Base-by-base conservation (phyloP, 2,113 vertebrate species). In the Neoarius graeffei region DNA sequence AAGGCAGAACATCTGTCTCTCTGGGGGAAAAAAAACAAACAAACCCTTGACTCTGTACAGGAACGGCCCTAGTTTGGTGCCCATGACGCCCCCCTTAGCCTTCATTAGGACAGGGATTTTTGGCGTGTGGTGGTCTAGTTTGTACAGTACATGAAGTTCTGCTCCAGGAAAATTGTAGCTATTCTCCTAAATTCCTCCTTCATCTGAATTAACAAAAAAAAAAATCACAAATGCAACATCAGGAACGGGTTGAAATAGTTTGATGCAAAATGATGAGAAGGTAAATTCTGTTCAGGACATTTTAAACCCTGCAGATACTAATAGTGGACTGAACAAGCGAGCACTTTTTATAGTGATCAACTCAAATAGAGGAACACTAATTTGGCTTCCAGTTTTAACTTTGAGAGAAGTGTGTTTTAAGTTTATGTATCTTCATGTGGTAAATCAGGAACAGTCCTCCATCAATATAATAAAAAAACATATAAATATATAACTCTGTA, bases 171-270 rank as follows among this genome's bases (percentile, higher is more conserved):
- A 91, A 88, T 69, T 74, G 71, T 88, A 23, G 84, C 86, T 74
- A 85, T 89, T 86, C 86, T 89, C 15, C 73, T 54, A 52, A 91
- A 88, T 88, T 89, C 81, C 81, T 91, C 82, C 27, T 90, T 85
- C 20, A 86, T 88, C 81, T 88, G 84, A 64, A 86, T 20, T 84
- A 52, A 84, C 73, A 67, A 1, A 27, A 85, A 80, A 80, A 57
- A 84, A 62, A 84, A 69, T 69, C 1, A 85, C 14, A 86, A 80
- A 27, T 74, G 69, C 59, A n/a, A 66, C 17, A 80, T 60, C 60
- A 64, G 66, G 42, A 82, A 74, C 57, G 54, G 14, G 23, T 59
- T 48, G 8, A 88, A 79, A 85, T 35, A 67, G 62, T 76, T 30
- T 67, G 52, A 85, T 69, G 7, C 17, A 52, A 62, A 59, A 59